Evolutionary conservation across 2,113 vertebrate genomes (phyloP).

Genomic region (Mus pahari): DNA sequence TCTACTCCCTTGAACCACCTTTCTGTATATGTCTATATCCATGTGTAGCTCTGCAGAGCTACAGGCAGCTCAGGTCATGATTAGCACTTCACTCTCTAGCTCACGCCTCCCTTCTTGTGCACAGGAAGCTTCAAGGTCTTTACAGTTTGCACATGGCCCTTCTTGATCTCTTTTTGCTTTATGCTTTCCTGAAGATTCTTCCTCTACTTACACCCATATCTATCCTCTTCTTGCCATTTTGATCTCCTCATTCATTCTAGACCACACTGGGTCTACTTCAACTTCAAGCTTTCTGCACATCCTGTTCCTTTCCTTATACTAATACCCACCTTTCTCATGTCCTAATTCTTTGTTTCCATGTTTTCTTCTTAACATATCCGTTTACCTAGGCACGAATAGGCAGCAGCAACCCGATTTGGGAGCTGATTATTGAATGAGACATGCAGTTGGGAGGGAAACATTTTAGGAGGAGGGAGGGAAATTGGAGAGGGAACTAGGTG

Average conservation of each 20-base stretch:
- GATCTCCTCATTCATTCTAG: neutral
- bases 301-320: neutral
- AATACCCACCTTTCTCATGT: neutral
- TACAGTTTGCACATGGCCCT: neutral
- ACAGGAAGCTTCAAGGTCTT: neutral
- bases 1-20: neutral
- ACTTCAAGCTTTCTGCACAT: neutral
- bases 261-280: neutral
- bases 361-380: neutral
- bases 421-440: neutral
- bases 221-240: neutral
- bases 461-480: too few species aligned
- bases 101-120: neutral
- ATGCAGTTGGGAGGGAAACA: neutral
- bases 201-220: too few species aligned
- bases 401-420: too few species aligned
- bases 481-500: neutral
- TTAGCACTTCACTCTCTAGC: neutral
- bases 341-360: neutral
- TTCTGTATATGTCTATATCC: neutral
- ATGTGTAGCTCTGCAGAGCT: neutral
- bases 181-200: neutral
- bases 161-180: neutral
- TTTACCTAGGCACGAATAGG: neutral
- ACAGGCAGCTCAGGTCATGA: neutral